Base-by-base conservation (phyloP, 2,888 invertebrate genomes). In the Cacoxenus indagator region DNA sequence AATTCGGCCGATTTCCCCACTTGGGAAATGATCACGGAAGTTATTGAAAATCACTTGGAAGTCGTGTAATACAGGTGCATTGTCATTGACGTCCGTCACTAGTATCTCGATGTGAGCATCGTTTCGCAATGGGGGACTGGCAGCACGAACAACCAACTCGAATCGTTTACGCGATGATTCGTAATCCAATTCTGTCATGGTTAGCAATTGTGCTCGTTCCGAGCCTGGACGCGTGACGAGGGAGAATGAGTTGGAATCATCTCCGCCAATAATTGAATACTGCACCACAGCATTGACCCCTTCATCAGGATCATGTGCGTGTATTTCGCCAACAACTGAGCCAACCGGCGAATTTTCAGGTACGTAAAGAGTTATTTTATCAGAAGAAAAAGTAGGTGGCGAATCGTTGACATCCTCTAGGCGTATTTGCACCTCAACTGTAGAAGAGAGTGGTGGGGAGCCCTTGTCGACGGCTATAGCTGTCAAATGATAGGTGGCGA, bases 331-430 rank as follows among this genome's bases (percentile, higher is more conserved):
- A 0, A 99, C 96, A 0, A 95, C 94, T 0, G 97, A 96, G 0
- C 97, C 98, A 0, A 97, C 92, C 0, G 98, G 98, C n/a, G 96
- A 96, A 86, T 99, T 99, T 89, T 99, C 99, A 0, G 96, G 91
- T 4, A 99, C 94, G 85, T 95, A 96, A 46, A 98, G 91, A 0
- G 93, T 92, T 14, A 99, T 93, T 84, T 94, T 94, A 80, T 96
- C 96, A 2, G 94, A 94, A 71, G 95, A 93, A 87, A 97, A 97
- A 0, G 94, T 93, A 0, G 96, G 96, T 0, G 96, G 96, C 0
- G 95, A 95, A 84, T 96, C 96, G 84, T 96, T 96, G 9, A 96
- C 93, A 83, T 96, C 96, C 83, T 96, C 95, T 65, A 96, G 91
- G 78, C 93, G 92, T 65, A 97, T 93, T 70, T 92, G 92, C 1